Conservation (phyloP, 2,888 invertebrate genomes). For the Diaperis boleti region DNA sequence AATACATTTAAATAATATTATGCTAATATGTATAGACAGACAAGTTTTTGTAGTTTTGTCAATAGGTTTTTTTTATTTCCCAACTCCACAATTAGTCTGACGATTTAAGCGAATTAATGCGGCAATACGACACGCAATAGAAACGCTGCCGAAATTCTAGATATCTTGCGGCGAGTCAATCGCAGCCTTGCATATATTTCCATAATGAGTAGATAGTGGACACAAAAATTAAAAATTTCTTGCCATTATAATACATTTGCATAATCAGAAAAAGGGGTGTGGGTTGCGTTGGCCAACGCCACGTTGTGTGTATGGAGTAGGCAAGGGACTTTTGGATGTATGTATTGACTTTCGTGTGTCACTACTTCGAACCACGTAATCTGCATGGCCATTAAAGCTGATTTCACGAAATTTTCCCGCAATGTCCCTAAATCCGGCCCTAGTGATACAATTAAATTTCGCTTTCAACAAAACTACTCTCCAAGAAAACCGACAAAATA, state of each 20-base stretch:
- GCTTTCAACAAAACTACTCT: too few relatives aligned
- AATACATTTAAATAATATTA: constrained; percentile 35
- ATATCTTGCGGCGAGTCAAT: constrained; percentile 21
- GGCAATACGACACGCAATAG: constrained; percentile 27
- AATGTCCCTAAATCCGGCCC: too few relatives aligned
- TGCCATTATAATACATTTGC: constrained; percentile 25
- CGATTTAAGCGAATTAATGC: constrained; percentile 28
- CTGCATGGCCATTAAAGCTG: too few relatives aligned
- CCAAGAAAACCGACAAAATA: too few relatives aligned
- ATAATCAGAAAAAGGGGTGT: constrained; percentile 20
- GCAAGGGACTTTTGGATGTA: too few relatives aligned
- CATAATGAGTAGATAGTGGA: constrained; percentile 20
- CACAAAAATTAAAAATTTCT: constrained; percentile 29
- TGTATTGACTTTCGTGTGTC: too few relatives aligned
- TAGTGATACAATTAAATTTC: too few relatives aligned
- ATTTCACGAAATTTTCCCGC: too few relatives aligned
- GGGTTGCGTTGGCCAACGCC: constrained; percentile 21
- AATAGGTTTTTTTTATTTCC: constrained; percentile 31
- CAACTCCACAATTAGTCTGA: constrained; percentile 22
- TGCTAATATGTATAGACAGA: constrained; percentile 37
- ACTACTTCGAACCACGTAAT: too few relatives aligned
- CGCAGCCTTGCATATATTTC: constrained; percentile 28
- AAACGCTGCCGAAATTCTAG: constrained; percentile 23
- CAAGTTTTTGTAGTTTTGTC: constrained; percentile 35
- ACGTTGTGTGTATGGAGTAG: constrained; percentile 15